Percentiles rank a stretch among this genome's conserved stretches.
Conservation (phyloP, 1,140 invertebrate species). For the Bradysia coprophila region DNA sequence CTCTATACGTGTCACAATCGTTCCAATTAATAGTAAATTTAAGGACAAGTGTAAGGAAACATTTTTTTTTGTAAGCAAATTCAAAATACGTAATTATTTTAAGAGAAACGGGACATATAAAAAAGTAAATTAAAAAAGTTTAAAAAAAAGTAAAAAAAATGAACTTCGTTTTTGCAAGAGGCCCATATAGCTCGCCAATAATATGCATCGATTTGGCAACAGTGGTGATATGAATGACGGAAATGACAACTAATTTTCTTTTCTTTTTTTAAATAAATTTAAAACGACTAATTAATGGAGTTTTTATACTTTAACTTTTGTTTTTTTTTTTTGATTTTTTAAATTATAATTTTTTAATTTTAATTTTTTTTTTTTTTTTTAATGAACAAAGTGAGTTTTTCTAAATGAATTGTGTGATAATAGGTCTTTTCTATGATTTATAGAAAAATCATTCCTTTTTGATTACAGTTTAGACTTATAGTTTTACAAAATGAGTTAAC, state of each 20-base stretch:
- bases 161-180: constrained; percentile 28
- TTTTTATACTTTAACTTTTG: too few relatives aligned
- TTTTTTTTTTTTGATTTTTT: constrained; percentile 1
- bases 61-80: neutral
- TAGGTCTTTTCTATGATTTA: too few relatives aligned
- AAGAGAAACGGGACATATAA: constrained; percentile 10
- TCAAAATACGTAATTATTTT: constrained; percentile 3
- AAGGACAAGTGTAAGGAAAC: neutral
- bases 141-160: constrained; percentile 6
- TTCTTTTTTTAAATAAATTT: too few relatives aligned
- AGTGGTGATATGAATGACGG: neutral
- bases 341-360: neutral
- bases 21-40: neutral
- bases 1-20: neutral
- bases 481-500: too few relatives aligned
- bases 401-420: too few relatives aligned
- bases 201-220: neutral
- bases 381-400: too few relatives aligned
- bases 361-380: neutral
- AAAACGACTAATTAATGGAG: too few relatives aligned
- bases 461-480: too few relatives aligned
- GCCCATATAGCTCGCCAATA: constrained; percentile 27
- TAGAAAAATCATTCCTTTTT: neutral
- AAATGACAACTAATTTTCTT: neutral
- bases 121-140: constrained; percentile 7